A percentile compares a stretch with the other conserved stretches of the same genome.
Evolutionary conservation across 2,797 vertebrate species (phyloP).

Genomic region (Todus mexicanus): DNA sequence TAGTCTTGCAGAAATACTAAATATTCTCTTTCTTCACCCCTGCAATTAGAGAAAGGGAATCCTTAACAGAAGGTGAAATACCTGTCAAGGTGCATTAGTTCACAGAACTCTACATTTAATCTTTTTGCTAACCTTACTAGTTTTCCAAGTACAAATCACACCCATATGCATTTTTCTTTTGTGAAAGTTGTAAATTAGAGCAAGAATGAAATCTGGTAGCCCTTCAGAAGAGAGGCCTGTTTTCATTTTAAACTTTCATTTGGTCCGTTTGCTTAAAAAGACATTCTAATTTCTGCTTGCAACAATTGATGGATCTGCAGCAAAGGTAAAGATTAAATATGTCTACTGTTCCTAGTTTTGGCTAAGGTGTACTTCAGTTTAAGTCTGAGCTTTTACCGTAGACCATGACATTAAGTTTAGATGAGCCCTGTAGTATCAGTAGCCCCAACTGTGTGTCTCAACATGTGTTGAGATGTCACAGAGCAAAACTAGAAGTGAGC

Average conservation of each 20-base stretch:
- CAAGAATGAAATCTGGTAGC: neutral
- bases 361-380: neutral
- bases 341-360: neutral
- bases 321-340: neutral
- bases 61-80: neutral
- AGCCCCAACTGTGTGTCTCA: neutral
- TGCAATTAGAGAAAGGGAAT: neutral
- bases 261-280: neutral
- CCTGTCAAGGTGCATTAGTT: neutral
- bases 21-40: neutral
- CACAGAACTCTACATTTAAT: neutral
- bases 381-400: neutral
- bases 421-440: neutral
- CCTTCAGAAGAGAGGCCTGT: neutral
- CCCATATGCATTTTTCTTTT: rapidly evolving
- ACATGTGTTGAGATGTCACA: neutral
- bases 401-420: neutral
- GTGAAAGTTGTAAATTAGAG: neutral
- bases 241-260: neutral
- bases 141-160: neutral
- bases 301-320: neutral
- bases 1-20: neutral
- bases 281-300: neutral
- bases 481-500: too few relatives aligned
- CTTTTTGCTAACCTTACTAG: neutral